A percentile compares a stretch with the other conserved stretches of the same genome.
Conservation (phyloP, 2,888 invertebrate species). For the Ectemnius lituratus region DNA sequence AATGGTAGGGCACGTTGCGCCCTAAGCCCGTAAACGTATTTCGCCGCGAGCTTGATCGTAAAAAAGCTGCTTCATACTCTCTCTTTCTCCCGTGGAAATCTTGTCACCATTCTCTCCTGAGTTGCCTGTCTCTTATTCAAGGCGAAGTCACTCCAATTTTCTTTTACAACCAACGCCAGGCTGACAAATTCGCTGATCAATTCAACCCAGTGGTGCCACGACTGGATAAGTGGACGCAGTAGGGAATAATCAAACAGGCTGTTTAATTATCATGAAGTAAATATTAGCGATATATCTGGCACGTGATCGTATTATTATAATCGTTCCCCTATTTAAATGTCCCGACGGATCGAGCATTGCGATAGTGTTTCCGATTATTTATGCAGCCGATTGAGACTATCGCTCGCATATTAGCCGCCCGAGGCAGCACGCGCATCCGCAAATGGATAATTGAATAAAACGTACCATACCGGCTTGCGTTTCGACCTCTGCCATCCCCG, state of each 20-base stretch:
- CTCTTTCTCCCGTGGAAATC: conserved; percentile 11
- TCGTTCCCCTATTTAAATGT: not conserved
- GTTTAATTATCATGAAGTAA: too few relatives aligned
- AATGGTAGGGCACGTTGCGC: conserved; percentile 46
- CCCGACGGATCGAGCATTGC: not conserved
- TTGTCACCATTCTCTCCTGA: conserved; percentile 13
- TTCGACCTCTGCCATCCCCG: too few relatives aligned
- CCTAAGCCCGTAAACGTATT: conserved; percentile 63
- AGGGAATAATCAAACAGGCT: too few relatives aligned
- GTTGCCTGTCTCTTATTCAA: too few relatives aligned
- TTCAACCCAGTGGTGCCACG: too few relatives aligned
- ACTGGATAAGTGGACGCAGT: too few relatives aligned
- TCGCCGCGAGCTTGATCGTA: conserved; percentile 43
- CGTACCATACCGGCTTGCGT: not conserved
- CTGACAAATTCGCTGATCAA: too few relatives aligned
- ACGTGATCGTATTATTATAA: conserved; percentile 1
- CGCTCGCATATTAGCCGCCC: not conserved
- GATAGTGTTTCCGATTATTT: conserved; percentile 6
- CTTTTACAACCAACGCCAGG: too few relatives aligned
- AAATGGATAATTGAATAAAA: conserved; percentile 5
- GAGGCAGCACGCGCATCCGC: not conserved
- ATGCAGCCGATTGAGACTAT: not conserved
- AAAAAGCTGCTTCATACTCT: conserved; percentile 40
- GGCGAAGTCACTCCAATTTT: too few relatives aligned
- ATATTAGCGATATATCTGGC: not conserved